Base-by-base conservation (phyloP, 2,888 invertebrate genomes). In the Hemicrepidius hirtus region DNA sequence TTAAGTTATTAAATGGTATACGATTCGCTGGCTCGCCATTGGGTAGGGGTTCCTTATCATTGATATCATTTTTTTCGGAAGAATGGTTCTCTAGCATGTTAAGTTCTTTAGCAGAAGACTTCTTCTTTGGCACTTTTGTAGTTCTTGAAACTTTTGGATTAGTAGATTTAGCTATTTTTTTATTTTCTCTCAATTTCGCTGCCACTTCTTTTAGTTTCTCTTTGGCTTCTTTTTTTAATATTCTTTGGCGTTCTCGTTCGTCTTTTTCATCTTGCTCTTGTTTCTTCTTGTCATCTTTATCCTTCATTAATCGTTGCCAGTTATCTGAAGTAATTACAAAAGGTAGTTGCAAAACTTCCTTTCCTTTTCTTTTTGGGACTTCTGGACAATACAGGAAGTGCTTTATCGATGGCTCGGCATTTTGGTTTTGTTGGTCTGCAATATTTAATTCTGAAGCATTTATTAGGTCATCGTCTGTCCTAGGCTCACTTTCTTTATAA, bases 241-340 rank as follows among this genome's bases (percentile, higher is more conserved):
- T 13, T 3, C 41, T 12, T 41, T 41, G 41, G 13, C 41, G 41
- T 13, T 5, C 9, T 41, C 41, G 3, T 9, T 41, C 41, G 3
- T 41, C 4, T 5, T 41, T 41, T 12, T 41, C 41, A 13, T 41
- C 41, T 41, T 41, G n/a, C n/a, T 41, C 41, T 41, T 3, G 12
- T 41, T 41, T 41, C 13, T 41, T 41, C 41, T 41, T 41, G 3
- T 9, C 10, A 5, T 10, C 10, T 41, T 41, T 41, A 5, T 12
- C 10, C 3, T 41, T 41, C 41, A 41, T 41, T 41, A 41, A 3
- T 41, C 41, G 41, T 41, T 41, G 41, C 41, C 41, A 41, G 12
- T 41, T 13, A 9, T 41, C 41, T 41, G 41, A 41, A 13, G 41
- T 41, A 41, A 41, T 41, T 13, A 41, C 41, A 41, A 41, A 41